Base-by-base conservation (phyloP, 2,888 invertebrate genomes). In the Lycia hirtaria region DNA sequence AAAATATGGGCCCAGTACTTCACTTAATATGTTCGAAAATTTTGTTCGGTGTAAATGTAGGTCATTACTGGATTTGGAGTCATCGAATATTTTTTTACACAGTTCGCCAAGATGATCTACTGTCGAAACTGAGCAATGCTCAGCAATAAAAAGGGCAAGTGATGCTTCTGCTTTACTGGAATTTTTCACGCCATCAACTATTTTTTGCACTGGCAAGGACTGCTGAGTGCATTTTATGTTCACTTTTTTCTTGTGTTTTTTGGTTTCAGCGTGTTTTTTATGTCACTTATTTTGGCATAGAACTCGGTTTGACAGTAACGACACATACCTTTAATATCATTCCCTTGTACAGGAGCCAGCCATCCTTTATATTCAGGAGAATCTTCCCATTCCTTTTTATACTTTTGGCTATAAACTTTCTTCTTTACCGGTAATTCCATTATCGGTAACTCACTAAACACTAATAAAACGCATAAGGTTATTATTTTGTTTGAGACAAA, bases 361-460 rank as follows among this genome's bases (percentile, higher is more conserved):
- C 44, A 45, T 45, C 44, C 44, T 50, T 65, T n/a, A 64, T 68
- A 50, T 40, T 41, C 63, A 61, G 24, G 63, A 62, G 58, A 68
- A 65, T 43, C 50, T 50, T 50, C 40, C 50, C 50, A 50, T 40
- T 41, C 32, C 41, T 48, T 32, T 55, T 33, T 30, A 55, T 30
- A 47, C 22, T 49, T 53, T 49, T 15, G 37, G 33, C 30, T 49
- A 49, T 33, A 49, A 54, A 24, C 49, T 58, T 49, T 50, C 50
- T 54, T 59, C 59, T 40, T 59, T 59, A 24, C 38, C 24, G 48
- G 32, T 59, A 54, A 50, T 50, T 54, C 17, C 38, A 40, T 48
- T 28, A 28, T 28, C 45, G 45, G n/a, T 45, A 45, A 45, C 45
- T 45, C 45, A 45, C 45, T 45, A 45, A 45, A 45, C 45, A 45